These are phyloP conservation scores for Habrosyne pyritoides DNA, from an alignment of 2,888 invertebrate species.

Conservation along the genomic window DNA sequence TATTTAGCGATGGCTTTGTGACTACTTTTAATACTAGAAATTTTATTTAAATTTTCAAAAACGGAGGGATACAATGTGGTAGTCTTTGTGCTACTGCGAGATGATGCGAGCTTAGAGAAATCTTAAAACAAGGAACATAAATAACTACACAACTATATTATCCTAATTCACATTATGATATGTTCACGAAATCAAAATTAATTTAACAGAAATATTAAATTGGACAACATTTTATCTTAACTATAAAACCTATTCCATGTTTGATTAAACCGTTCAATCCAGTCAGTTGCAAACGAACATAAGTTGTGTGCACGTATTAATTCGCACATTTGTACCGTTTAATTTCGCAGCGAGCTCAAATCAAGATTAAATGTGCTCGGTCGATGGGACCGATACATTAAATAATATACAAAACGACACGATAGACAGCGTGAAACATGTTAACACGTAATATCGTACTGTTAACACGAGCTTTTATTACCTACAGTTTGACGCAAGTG, in stretches of 20 bases:
- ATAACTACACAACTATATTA: too few species aligned
- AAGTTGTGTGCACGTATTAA: background rate
- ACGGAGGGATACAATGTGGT: too few species aligned
- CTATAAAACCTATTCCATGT: background rate
- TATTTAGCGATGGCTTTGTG: too few species aligned
- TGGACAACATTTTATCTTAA: too few species aligned
- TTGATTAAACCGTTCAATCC: background rate
- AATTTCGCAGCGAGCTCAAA: background rate
- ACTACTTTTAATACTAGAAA: too few species aligned
- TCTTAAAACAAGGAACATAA: too few species aligned
- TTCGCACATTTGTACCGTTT: background rate
- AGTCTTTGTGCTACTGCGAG: too few species aligned
- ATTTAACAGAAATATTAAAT: too few species aligned
- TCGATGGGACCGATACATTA: conserved; percentile 14
- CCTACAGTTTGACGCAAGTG: conserved; percentile 15
- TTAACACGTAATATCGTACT: conserved; percentile 31
- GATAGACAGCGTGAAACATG: conserved; percentile 17
- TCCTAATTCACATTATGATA: too few species aligned
- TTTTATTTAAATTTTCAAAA: too few species aligned
- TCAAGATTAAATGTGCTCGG: conserved; percentile 9
- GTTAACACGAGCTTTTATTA: conserved; percentile 33
- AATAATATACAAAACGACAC: conserved; percentile 13
- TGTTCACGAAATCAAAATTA: too few species aligned
- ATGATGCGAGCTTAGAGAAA: too few species aligned
- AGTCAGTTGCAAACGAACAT: background rate